Percentiles rank a stretch among this genome's conserved stretches.
These are phyloP conservation scores for Amitus sp. DNA, from an alignment of 2,888 invertebrate genomes.

Conservation along the genomic window DNA sequence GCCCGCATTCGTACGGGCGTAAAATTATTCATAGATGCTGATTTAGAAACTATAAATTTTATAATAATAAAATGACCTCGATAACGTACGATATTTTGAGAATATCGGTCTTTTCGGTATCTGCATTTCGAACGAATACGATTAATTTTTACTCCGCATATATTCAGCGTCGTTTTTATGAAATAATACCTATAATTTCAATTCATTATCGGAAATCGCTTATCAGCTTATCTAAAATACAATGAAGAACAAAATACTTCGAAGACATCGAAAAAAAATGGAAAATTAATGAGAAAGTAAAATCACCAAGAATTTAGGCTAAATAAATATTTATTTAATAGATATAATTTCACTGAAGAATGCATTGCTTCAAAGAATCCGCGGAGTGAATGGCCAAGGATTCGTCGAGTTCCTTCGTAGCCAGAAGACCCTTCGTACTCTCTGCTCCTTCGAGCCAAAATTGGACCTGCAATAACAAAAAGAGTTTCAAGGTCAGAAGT, in stretches of 20 bases:
- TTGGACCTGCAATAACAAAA: slow-evolving; percentile 62
- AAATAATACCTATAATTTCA: no score
- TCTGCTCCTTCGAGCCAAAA: slow-evolving; percentile 72
- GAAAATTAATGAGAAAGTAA: neutral
- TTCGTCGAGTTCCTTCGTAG: slow-evolving; percentile 52
- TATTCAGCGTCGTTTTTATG: no score
- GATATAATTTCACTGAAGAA: slow-evolving; percentile 47
- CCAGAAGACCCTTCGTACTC: slow-evolving; percentile 68
- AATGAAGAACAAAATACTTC: no score
- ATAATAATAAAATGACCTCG: no score
- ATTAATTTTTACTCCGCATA: no score
- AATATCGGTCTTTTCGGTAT: no score
- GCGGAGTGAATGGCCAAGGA: slow-evolving; percentile 24
- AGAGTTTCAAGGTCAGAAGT: slow-evolving; percentile 3
- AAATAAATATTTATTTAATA: neutral
- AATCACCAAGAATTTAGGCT: neutral
- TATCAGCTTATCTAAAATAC: no score
- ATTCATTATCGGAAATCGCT: no score
- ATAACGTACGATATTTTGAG: neutral
- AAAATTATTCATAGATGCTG: no score
- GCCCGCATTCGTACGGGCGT: no score
- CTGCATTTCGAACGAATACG: no score
- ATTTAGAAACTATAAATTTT: no score
- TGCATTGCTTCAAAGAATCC: slow-evolving; percentile 52
- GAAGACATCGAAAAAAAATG: neutral